Percentiles rank a stretch among this genome's conserved stretches.
Evolutionary conservation across 2,113 vertebrate species (phyloP).

Genomic region (Typhlomys cinereus): DNA sequence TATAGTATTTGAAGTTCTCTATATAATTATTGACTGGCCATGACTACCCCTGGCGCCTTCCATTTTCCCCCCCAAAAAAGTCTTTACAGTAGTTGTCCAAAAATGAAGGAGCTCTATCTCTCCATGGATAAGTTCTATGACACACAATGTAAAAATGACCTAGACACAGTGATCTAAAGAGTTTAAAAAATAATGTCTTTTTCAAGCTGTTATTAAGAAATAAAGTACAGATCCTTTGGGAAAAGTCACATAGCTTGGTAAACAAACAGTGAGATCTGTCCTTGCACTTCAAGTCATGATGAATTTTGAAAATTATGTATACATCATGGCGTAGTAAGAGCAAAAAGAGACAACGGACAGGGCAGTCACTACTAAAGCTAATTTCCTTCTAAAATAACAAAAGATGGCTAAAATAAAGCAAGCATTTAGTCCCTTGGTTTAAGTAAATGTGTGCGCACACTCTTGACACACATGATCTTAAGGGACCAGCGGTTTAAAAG

Average conservation of each 20-base stretch:
- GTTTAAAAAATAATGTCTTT: slow-evolving; percentile 77
- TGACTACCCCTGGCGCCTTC: slow-evolving; percentile 80
- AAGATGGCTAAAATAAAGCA: slow-evolving; percentile 84
- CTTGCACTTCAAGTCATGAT: slow-evolving; percentile 89
- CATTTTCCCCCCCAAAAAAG: slow-evolving; percentile 78
- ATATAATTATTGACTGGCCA: slow-evolving; percentile 82
- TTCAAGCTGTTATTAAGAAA: slow-evolving; percentile 80
- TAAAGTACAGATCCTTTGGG: slow-evolving; percentile 81
- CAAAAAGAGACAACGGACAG: slow-evolving; percentile 84
- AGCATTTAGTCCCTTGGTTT: slow-evolving; percentile 85
- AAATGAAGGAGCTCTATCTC: slow-evolving; percentile 82
- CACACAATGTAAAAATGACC: slow-evolving; percentile 80
- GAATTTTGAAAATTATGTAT: slow-evolving; percentile 87
- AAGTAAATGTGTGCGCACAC: slow-evolving; percentile 85
- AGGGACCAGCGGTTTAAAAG: slow-evolving; percentile 85
- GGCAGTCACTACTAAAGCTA: slow-evolving; percentile 82
- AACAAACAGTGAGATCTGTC: slow-evolving; percentile 87
- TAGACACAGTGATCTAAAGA: slow-evolving; percentile 78
- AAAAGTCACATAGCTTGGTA: slow-evolving; percentile 84
- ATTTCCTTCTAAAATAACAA: slow-evolving; percentile 84
- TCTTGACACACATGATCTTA: slow-evolving; percentile 80
- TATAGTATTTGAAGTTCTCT: slow-evolving; percentile 76
- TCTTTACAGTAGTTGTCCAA: slow-evolving; percentile 84
- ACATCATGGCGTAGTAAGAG: slow-evolving; percentile 86
- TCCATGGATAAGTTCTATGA: slow-evolving; percentile 80